Evolutionary conservation across 2,797 vertebrate genomes (phyloP).

Genomic region (Spheniscus humboldti): DNA sequence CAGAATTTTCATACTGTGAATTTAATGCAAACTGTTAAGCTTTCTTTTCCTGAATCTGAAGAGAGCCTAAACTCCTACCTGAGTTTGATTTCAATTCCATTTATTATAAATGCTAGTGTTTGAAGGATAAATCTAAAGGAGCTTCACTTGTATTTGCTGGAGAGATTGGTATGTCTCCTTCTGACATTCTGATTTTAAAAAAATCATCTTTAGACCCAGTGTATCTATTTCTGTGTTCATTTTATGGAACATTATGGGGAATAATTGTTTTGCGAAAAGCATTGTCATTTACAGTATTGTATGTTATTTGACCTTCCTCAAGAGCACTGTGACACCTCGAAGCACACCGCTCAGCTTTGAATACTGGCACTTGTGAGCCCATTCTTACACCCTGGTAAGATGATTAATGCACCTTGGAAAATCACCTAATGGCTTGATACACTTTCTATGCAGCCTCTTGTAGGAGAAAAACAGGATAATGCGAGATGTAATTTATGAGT

Average conservation of each 20-base stretch:
- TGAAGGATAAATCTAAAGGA: background rate
- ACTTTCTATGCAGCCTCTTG: background rate
- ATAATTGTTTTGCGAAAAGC: background rate
- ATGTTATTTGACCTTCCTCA: background rate
- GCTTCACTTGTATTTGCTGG: background rate
- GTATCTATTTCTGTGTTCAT: background rate
- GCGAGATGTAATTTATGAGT: background rate
- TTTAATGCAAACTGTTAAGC: background rate
- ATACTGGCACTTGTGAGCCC: background rate
- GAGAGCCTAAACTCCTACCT: background rate
- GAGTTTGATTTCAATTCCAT: background rate
- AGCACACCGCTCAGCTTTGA: background rate
- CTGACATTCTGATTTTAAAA: background rate
- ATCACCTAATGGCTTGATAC: background rate
- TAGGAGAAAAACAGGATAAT: background rate
- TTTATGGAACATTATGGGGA: background rate
- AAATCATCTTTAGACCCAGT: background rate
- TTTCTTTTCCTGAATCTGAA: background rate
- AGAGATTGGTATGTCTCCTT: background rate
- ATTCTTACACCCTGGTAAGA: background rate
- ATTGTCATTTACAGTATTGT: slow-evolving; percentile 5
- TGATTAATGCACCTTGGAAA: slow-evolving; percentile 31
- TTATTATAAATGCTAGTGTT: background rate
- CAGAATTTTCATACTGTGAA: background rate
- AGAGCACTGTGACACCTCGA: background rate